These are phyloP conservation scores for Trididemnum nubilum DNA, from an alignment of 23 tunicate species.

Conservation along the genomic window DNA sequence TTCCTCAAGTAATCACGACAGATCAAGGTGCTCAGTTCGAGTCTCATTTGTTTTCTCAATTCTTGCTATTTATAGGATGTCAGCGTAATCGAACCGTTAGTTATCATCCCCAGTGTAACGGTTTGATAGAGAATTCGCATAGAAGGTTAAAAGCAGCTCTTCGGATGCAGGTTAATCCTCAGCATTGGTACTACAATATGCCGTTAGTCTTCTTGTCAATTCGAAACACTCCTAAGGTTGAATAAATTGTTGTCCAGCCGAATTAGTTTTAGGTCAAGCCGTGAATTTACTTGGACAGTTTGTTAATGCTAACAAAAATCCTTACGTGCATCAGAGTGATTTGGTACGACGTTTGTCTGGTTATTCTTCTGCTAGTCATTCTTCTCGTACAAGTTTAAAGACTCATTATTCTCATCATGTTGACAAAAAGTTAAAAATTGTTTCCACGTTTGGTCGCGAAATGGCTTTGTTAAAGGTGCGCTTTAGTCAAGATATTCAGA, in stretches of 20 bases:
- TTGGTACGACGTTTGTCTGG: too few species aligned
- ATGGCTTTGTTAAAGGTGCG: too few species aligned
- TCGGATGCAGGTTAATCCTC: background rate
- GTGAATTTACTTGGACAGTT: background rate
- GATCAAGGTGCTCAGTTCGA: background rate
- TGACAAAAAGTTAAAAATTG: too few species aligned
- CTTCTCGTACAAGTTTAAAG: too few species aligned
- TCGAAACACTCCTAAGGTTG: background rate
- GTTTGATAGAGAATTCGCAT: background rate
- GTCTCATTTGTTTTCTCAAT: background rate
- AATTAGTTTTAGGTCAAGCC: background rate
- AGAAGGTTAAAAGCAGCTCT: background rate
- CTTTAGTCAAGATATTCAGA: too few species aligned
- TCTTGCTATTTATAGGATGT: background rate
- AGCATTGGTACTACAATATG: background rate
- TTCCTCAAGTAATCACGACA: background rate
- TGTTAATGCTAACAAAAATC: background rate
- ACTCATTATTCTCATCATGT: too few species aligned
- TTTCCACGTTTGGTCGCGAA: too few species aligned
- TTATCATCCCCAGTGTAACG: background rate
- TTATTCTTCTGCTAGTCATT: too few species aligned
- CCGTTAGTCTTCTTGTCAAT: background rate
- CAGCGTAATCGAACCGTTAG: background rate
- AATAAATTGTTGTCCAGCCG: background rate
- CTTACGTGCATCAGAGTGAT: too few species aligned